phyloP scores from a whole-genome alignment of 2,888 invertebrate species.

The Alloscopus bannaensis region DNA sequence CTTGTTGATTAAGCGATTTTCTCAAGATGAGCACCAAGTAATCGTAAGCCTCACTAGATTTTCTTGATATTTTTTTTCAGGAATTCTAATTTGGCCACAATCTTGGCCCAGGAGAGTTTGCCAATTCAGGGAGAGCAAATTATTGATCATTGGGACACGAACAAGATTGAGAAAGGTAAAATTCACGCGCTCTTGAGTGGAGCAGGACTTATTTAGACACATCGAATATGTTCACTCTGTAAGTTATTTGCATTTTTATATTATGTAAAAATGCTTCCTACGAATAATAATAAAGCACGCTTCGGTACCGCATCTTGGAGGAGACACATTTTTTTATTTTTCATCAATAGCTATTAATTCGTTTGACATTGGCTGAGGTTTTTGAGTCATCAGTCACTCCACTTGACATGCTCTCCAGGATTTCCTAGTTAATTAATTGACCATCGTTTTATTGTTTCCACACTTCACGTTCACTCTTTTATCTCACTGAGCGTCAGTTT shows the following conservation, averaged over 20 bases:
- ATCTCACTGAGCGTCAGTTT: conserved; percentile 8
- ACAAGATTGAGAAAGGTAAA: conserved; percentile 70
- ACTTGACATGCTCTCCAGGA: conserved; percentile 52
- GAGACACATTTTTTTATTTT: no score
- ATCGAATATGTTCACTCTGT: conserved; percentile 16
- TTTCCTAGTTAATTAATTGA: conserved; percentile 50
- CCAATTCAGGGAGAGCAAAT: conserved; percentile 70
- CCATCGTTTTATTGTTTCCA: conserved; percentile 15
- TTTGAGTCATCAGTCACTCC: conserved; percentile 10
- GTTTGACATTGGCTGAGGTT: conserved; percentile 34
- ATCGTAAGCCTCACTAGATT: conserved; percentile 8
- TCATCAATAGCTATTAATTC: not conserved
- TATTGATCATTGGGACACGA: conserved; percentile 71
- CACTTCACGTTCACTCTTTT: not conserved
- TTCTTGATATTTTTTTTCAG: conserved; percentile 44
- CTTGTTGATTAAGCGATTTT: not conserved
- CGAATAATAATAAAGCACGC: conserved; percentile 28
- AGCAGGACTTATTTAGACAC: conserved; percentile 68
- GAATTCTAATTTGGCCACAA: conserved; percentile 63
- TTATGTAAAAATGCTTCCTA: conserved; percentile 42
- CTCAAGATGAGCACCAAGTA: not conserved
- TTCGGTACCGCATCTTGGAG: no score
- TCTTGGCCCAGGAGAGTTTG: conserved; percentile 70
- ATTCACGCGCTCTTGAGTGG: conserved; percentile 70
- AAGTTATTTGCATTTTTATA: conserved; percentile 52